phyloP scores from a whole-genome alignment of 2,797 vertebrate species.

The Chelmon rostratus region DNA sequence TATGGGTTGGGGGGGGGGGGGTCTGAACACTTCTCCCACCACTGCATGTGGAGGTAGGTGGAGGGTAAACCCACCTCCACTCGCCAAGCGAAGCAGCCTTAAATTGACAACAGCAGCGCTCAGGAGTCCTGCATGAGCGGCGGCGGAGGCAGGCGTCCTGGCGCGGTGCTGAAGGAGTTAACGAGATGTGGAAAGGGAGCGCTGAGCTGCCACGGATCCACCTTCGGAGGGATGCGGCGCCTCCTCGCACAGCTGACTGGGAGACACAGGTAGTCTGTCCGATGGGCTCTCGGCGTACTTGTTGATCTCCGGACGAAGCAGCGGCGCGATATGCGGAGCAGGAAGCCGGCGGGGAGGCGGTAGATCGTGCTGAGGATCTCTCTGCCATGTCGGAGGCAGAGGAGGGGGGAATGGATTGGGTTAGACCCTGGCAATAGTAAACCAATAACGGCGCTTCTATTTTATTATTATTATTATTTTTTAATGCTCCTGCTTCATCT shows the following conservation, averaged over 20 bases:
- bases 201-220: slow-evolving; percentile 63
- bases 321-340: slow-evolving; percentile 53
- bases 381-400: slow-evolving; percentile 80
- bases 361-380: slow-evolving; percentile 54
- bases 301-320: slow-evolving; percentile 81
- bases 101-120: background rate
- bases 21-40: background rate
- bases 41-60: background rate
- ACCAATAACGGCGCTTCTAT: slow-evolving; percentile 74
- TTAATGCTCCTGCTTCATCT: slow-evolving; percentile 67
- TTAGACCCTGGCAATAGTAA: slow-evolving; percentile 74
- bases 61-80: background rate
- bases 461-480: slow-evolving; percentile 47
- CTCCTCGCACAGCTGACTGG: slow-evolving; percentile 76
- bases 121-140: background rate
- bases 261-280: slow-evolving; percentile 72
- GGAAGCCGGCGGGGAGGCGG: slow-evolving; percentile 37
- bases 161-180: slow-evolving; percentile 72
- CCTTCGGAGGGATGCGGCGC: slow-evolving; percentile 71
- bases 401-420: slow-evolving; percentile 76
- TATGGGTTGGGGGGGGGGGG: background rate
- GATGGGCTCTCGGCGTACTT: slow-evolving; percentile 76
- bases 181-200: slow-evolving; percentile 59
- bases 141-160: slow-evolving; percentile 14
- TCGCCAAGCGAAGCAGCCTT: background rate